phyloP scores from a whole-genome alignment of 2,888 invertebrate species.

The Formica aserva region DNA sequence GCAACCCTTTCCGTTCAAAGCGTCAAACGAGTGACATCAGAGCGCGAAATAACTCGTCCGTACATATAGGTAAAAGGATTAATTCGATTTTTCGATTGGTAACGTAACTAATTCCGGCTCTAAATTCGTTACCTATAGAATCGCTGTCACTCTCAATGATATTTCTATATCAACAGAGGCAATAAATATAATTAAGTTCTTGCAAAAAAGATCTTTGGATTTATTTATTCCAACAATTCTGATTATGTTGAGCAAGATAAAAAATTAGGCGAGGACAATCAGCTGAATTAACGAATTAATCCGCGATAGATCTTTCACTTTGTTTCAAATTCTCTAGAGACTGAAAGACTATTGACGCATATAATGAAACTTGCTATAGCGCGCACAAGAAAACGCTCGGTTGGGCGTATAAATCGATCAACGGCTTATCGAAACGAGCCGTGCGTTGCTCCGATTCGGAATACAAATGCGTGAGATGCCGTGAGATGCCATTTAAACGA shows the following conservation, averaged over 20 bases:
- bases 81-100: slow-evolving; percentile 20
- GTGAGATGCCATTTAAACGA: slow-evolving; percentile 37
- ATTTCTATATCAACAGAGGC: background rate
- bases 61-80: slow-evolving; percentile 17
- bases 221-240: background rate
- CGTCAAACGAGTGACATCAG: slow-evolving; percentile 11
- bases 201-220: background rate
- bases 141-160: background rate
- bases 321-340: background rate
- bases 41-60: slow-evolving; percentile 13
- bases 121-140: slow-evolving; percentile 8
- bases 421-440: slow-evolving; percentile 27
- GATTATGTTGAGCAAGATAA: background rate
- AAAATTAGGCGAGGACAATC: background rate
- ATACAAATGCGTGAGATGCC: slow-evolving; percentile 50
- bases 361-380: slow-evolving; percentile 16
- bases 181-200: background rate
- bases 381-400: background rate
- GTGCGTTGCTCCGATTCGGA: slow-evolving; percentile 12
- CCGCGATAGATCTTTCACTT: background rate
- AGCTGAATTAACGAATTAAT: background rate
- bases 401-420: slow-evolving; percentile 36
- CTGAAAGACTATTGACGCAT: background rate
- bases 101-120: slow-evolving; percentile 21
- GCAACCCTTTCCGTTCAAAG: background rate